These are phyloP conservation scores for Mionectes macconnelli DNA, from an alignment of 2,113 vertebrate species.

Conservation along the genomic window DNA sequence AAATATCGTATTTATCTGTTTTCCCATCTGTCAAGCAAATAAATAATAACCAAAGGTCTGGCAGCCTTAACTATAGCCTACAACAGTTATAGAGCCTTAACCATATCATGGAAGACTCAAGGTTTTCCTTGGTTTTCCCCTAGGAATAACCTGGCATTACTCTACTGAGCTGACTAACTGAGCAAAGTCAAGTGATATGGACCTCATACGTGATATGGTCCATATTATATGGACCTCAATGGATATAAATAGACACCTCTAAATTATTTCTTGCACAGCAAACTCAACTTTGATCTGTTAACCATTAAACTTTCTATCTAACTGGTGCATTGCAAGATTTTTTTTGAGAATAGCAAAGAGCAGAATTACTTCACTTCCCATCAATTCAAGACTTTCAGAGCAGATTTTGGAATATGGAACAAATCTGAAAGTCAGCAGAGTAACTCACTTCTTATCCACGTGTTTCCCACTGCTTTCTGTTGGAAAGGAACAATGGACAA, in stretches of 20 bases:
- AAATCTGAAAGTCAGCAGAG: neutral
- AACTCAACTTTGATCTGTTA: neutral
- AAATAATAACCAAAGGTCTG: neutral
- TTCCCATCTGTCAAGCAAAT: neutral
- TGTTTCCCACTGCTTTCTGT: neutral
- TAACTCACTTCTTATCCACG: neutral
- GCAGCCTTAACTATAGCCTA: neutral
- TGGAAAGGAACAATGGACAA: neutral
- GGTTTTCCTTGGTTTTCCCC: neutral
- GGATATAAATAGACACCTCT: neutral
- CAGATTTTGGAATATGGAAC: neutral
- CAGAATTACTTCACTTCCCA: neutral
- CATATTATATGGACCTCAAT: accelerated
- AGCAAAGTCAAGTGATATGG: neutral
- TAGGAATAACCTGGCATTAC: neutral
- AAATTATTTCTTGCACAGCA: neutral
- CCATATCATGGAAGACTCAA: neutral
- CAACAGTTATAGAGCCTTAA: neutral
- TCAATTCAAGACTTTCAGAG: neutral
- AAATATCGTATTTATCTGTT: neutral
- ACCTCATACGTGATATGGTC: neutral
- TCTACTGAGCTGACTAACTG: neutral
- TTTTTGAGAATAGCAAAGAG: neutral
- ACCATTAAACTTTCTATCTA: neutral
- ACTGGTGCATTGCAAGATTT: neutral